Conservation (phyloP, 1,140 invertebrate genomes). For the Pteromalus puparum region DNA sequence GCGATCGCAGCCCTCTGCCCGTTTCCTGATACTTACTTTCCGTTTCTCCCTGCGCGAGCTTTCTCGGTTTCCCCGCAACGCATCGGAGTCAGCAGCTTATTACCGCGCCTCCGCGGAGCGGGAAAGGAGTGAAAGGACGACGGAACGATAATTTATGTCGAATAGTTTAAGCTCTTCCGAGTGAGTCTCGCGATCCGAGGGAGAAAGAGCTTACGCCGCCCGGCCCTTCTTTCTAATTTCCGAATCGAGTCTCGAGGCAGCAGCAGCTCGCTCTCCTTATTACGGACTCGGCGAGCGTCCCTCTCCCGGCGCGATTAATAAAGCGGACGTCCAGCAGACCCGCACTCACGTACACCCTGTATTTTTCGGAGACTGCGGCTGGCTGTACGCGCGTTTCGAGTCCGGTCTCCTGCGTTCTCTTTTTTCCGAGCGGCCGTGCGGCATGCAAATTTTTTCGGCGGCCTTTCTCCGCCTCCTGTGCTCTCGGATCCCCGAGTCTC, state of each 20-base stretch:
- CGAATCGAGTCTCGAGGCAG: neutral
- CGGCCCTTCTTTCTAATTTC: neutral
- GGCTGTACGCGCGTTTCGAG: no score
- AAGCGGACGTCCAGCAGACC: constrained; percentile 11
- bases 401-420: no score
- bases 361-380: constrained; percentile 13
- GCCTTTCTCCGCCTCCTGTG: neutral
- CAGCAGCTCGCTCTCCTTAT: constrained; percentile 42
- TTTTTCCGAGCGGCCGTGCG: neutral
- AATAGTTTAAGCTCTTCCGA: constrained; percentile 51
- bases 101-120: neutral
- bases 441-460: constrained; percentile 51
- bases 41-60: neutral
- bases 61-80: neutral
- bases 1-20: neutral
- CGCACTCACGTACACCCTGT: neutral
- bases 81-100: constrained; percentile 17
- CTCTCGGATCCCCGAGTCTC: neutral
- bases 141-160: constrained; percentile 51
- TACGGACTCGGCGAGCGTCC: constrained; percentile 46
- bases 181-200: constrained; percentile 37
- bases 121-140: neutral
- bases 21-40: constrained; percentile 23
- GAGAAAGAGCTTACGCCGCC: constrained; percentile 9
- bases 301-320: constrained; percentile 31